These are phyloP conservation scores for Enteromius treurensis DNA, from an alignment of 2,797 vertebrate genomes.

Conservation along the genomic window DNA sequence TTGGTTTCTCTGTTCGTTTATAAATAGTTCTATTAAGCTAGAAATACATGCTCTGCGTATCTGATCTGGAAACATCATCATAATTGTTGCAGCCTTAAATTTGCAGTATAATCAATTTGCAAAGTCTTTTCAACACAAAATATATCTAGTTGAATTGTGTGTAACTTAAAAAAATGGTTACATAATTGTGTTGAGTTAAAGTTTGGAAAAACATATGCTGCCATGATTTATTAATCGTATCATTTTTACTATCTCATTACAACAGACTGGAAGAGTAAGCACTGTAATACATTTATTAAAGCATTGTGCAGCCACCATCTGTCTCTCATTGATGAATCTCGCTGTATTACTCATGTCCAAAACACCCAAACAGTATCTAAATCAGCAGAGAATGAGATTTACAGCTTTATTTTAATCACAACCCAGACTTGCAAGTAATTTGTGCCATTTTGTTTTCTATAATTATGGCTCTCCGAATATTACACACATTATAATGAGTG, in stretches of 20 bases:
- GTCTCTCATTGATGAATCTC: conserved; percentile 9
- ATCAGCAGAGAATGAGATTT: background rate
- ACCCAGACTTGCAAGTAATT: background rate
- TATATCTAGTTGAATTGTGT: background rate
- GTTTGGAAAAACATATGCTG: background rate
- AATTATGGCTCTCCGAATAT: background rate
- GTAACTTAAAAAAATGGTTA: background rate
- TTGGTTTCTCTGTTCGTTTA: background rate
- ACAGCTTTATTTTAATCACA: conserved; percentile 23
- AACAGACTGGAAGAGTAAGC: background rate
- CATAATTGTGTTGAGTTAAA: too few relatives aligned
- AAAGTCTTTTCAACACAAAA: background rate
- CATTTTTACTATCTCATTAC: background rate
- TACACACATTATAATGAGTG: conserved; percentile 1
- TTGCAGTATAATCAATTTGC: background rate
- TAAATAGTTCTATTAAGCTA: background rate
- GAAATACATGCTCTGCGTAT: background rate
- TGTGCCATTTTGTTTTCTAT: background rate
- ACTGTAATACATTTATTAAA: conserved; percentile 5
- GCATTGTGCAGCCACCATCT: conserved; percentile 13
- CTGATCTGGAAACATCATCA: background rate
- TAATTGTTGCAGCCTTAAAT: background rate
- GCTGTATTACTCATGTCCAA: background rate
- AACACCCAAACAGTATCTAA: background rate
- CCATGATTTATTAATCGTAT: background rate